Conservation (phyloP, 2,797 vertebrate species). For the Echeneis naucrates region DNA sequence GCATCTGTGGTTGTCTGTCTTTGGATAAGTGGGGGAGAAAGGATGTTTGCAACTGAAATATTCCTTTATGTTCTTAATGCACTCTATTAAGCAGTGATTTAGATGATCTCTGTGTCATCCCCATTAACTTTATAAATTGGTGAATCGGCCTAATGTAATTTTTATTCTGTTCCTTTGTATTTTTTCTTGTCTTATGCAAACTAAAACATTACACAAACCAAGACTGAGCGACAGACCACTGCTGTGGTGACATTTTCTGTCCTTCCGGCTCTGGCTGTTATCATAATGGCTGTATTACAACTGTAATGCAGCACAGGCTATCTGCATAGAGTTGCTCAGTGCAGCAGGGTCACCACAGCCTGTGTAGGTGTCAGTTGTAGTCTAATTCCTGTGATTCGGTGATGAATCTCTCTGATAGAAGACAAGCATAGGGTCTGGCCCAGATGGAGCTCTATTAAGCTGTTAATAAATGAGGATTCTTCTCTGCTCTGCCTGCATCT, state of each 20-base stretch:
- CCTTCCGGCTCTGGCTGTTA: slow-evolving; percentile 29
- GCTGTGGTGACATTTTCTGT: slow-evolving; percentile 23
- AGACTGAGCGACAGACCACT: slow-evolving; percentile 1
- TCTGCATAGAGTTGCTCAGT: slow-evolving; percentile 43
- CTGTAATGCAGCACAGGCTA: slow-evolving; percentile 40
- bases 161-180: slow-evolving; percentile 8
- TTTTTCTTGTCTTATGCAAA: slow-evolving; percentile 8
- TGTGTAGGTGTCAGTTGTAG: slow-evolving; percentile 79
- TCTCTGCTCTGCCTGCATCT: slow-evolving; percentile 89
- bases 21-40: slow-evolving; percentile 21
- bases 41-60: slow-evolving; percentile 11
- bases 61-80: slow-evolving; percentile 17
- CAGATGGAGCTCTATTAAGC: slow-evolving; percentile 93
- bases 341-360: slow-evolving; percentile 71
- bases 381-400: slow-evolving; percentile 82
- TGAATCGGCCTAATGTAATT: not conserved
- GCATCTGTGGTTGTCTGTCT: slow-evolving; percentile 13
- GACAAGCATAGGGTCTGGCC: slow-evolving; percentile 86
- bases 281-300: slow-evolving; percentile 39
- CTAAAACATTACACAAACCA: not conserved
- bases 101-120: slow-evolving; percentile 6
- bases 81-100: slow-evolving; percentile 9
- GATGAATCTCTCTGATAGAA: slow-evolving; percentile 87
- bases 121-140: slow-evolving; percentile 14
- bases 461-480: slow-evolving; percentile 92